Base-by-base conservation (phyloP, 2,113 vertebrate genomes). In the Eretmochelys imbricata region DNA sequence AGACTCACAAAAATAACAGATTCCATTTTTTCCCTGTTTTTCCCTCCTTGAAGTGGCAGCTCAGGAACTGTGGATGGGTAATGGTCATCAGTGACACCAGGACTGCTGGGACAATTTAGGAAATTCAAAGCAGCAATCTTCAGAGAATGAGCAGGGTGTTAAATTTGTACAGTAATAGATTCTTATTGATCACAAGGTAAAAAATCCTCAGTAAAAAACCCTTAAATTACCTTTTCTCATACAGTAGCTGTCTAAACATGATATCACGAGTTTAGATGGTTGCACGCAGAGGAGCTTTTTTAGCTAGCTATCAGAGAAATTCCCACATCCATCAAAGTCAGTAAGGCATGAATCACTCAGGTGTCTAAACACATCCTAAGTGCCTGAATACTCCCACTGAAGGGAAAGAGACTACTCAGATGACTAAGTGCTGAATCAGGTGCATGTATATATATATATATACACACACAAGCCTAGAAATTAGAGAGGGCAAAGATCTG, bases 41-140 rank as follows among this genome's bases (percentile, higher is more conserved):
- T 49, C 93, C 46, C 53, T 88, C 88, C 91, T 85, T 3, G 53
- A 79, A 92, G 51, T 10, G 42, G 27, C 75, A 91, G 65, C 84
- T 93, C 65, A 87, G 80, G 79, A 94, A 78, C 11, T 65, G 19
- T 35, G 72, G 3, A 65, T 95, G 93, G 95, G 22, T 82, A 75
- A 93, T 89, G 83, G 31, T 59, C 27, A 16, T 48, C 42, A 48
- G 22, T 78, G 75, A 27, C 55, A 35, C 24, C 22, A 3, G 42
- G 22, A 42, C 25, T 82, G 22, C 53, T 92, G 81, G 53, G 48
- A 92, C 65, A 59, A 83, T 90, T 93, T 90, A 94, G 80, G 65
- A 95, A 94, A 95, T 78, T 5, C 24, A 46, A 90, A 84, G 83
- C 93, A 89, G 10, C 0, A 88, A 91, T 75, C 85, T 94, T 91